phyloP scores from a whole-genome alignment of 1,140 invertebrate species.

The Patella vulgata region DNA sequence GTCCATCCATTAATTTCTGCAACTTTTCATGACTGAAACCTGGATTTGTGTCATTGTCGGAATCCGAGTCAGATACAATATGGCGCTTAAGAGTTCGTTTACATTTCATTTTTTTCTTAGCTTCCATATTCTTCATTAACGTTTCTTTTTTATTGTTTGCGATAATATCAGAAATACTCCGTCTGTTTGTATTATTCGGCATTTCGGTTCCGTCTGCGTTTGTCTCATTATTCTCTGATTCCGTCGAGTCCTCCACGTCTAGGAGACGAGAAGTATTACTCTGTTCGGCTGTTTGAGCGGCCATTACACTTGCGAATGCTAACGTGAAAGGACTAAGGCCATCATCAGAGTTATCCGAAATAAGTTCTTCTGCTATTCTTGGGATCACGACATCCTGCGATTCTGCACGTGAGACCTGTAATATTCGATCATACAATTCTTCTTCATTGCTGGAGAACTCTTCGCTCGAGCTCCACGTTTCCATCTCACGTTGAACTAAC shows the following conservation, averaged over 20 bases:
- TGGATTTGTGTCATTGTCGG: slow-evolving; percentile 13
- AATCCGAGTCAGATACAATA: slow-evolving; percentile 31
- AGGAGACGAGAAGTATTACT: slow-evolving; percentile 9
- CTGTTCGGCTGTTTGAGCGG: slow-evolving; percentile 35
- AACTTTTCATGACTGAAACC: slow-evolving; percentile 10
- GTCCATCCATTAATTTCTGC: slow-evolving; percentile 15
- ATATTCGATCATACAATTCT: slow-evolving; percentile 51
- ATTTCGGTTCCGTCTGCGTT: neutral
- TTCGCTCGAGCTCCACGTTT: slow-evolving; percentile 68
- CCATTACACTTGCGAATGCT: slow-evolving; percentile 57
- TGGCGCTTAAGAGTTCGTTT: slow-evolving; percentile 3
- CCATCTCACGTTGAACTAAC: slow-evolving; percentile 88
- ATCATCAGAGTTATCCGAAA: slow-evolving; percentile 15
- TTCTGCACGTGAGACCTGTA: slow-evolving; percentile 43
- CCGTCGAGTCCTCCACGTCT: slow-evolving; percentile 12
- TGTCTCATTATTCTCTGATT: neutral
- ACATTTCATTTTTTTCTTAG: slow-evolving; percentile 13
- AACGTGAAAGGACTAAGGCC: slow-evolving; percentile 56
- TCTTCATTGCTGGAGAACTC: slow-evolving; percentile 46
- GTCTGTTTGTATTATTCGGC: slow-evolving; percentile 14
- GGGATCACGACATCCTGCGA: neutral
- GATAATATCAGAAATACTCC: slow-evolving; percentile 57
- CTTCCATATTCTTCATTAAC: slow-evolving; percentile 28
- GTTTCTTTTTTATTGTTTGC: slow-evolving; percentile 49
- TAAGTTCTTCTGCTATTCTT: neutral